A percentile compares a stretch with the other conserved stretches of the same genome.
These are phyloP conservation scores for Heliconius himera DNA, from an alignment of 1,140 invertebrate genomes.

Conservation along the genomic window DNA sequence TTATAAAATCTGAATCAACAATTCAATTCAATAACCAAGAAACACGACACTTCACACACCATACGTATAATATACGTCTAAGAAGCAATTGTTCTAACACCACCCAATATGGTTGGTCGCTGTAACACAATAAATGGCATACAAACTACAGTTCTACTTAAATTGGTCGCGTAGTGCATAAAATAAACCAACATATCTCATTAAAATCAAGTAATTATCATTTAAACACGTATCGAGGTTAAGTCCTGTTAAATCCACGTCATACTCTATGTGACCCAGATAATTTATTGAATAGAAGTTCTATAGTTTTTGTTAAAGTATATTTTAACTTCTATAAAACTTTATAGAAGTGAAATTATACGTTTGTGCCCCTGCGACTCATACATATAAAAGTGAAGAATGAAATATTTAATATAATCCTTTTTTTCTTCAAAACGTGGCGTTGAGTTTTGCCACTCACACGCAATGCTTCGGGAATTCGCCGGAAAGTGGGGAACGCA, in stretches of 20 bases:
- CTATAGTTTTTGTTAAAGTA: background rate
- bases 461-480: no score
- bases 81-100: background rate
- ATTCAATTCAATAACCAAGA: background rate
- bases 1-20: background rate
- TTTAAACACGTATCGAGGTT: background rate
- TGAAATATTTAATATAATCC: no score
- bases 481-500: no score
- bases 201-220: constrained; percentile 10
- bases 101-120: background rate
- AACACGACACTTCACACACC: background rate
- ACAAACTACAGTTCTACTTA: background rate
- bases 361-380: no score
- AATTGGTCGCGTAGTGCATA: background rate
- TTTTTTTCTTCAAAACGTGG: no score
- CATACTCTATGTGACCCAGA: background rate
- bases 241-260: background rate
- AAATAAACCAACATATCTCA: background rate
- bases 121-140: background rate
- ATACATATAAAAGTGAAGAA: no score
- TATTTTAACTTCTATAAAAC: no score
- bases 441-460: no score
- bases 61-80: background rate
- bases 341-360: no score
- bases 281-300: background rate